Base-by-base conservation (phyloP, 2,113 vertebrate species). In the Cynopterus brachyotis region DNA sequence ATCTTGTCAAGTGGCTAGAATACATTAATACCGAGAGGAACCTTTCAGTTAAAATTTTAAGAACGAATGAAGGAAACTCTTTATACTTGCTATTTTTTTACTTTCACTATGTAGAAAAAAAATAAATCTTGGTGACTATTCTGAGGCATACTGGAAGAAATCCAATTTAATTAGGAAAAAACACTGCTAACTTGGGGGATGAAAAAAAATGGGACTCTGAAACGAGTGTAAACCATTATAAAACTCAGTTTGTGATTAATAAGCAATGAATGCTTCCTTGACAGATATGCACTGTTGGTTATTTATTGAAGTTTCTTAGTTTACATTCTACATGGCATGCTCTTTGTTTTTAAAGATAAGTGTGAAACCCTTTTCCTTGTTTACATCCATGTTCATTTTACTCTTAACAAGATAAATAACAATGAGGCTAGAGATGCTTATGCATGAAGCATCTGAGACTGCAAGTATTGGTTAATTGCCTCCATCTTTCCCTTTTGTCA, bases 221-320 rank as follows among this genome's bases (percentile, higher is more conserved):
- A 97, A 90, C 75, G 81, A 82, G 80, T 78, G 94, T 89, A 85
- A 97, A 97, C 88, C 76, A 79, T 94, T 92, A 96, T 75, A 96
- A 96, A 96, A 76, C n/a, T 59, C n/a, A 20, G 96, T 95, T 96
- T 97, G 83, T 97, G 79, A 94, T 98, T 95, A 98, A 97, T 96
- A 98, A 97, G 89, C 78, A 97, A 96, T 91, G 97, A 96, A 94
- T 98, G 98, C 40, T 72, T 72, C 78, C 84, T 50, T 95, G 92
- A 96, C 64, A 89, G 82, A 96, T 62, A 97, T 76, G 64, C 95
- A 88, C 89, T 95, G 81, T 62, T 83, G 72, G 73, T 97, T 94
- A 95, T 67, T 94, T 94, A 94, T 87, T 97, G 95, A 94, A 90
- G 79, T 35, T 82, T 89, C 84, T 57, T 88, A 42, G 60, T 88